Base-by-base conservation (phyloP, 2,113 vertebrate genomes). In the Tympanuchus pallidicinctus region DNA sequence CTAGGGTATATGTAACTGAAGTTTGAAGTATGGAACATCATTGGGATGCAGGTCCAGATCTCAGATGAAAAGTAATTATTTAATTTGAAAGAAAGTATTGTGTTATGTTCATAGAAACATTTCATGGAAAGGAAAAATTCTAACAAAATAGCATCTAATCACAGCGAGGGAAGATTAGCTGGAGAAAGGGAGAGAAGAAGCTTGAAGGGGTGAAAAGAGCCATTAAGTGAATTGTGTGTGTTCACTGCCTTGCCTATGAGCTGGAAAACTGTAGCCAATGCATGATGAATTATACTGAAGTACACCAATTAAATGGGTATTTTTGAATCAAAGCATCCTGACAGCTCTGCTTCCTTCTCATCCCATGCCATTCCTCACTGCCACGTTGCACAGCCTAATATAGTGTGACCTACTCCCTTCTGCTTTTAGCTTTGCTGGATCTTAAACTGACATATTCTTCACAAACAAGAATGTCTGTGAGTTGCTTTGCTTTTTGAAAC, bases 401-500 rank as follows among this genome's bases (percentile, higher is more conserved):
- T 18, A 18, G 21, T 5, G 66, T 47, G 48, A 70, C 54, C 59
- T 15, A 10, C 11, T 57, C 32, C 47, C 12, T 56, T 50, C 22
- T 71, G 32, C 42, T 80, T 84, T 72, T 47, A 88, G 36, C 59
- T 43, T 77, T 69, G 27, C 60, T 64, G 40, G 13, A 74, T 19
- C 38, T 30, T 72, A n/a, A 2, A 63, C 2, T 79, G 71, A 16
- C n/a, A 25, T 17, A 45, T 65, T 86, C 74, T 63, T 91, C 47
- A 56, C 76, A 38, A 71, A 77, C 1, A 8, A 67, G 27, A 61
- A 64, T 22, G 52, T 13, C 47, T 71, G 50, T 5, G 64, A 73
- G 50, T 47, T 67, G 45, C 43, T 75, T 65, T 57, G 70, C 79
- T 83, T 81, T 77, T 50, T 17, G 40, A 83, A 89, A 63, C 34